phyloP scores from a whole-genome alignment of 2,888 invertebrate genomes.

The Meiosimyza platycephala region DNA sequence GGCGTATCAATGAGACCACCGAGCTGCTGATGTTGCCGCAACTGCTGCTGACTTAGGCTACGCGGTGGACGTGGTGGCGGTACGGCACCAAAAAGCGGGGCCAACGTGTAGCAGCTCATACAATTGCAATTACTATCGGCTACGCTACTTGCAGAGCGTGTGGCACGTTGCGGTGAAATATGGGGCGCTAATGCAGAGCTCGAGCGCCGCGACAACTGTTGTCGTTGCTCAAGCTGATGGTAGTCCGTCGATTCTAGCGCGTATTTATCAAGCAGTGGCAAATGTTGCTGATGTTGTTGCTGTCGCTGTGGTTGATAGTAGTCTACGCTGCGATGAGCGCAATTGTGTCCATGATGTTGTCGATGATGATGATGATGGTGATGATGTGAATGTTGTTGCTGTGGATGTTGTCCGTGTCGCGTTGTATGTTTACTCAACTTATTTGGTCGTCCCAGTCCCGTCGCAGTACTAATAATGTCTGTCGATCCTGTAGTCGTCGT shows the following conservation, averaged over 20 bases:
- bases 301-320: slow-evolving; percentile 19
- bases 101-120: slow-evolving; percentile 62
- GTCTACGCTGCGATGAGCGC: slow-evolving; percentile 29
- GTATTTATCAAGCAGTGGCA: slow-evolving; percentile 2
- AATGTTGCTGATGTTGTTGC: slow-evolving; percentile 34
- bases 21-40: slow-evolving; percentile 59
- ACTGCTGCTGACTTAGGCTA: slow-evolving; percentile 62
- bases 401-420: slow-evolving; percentile 37
- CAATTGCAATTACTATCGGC: slow-evolving; percentile 55
- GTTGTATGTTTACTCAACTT: not conserved
- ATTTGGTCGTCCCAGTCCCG: not conserved
- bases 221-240: not conserved
- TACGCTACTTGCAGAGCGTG: slow-evolving; percentile 8
- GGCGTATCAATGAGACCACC: slow-evolving; percentile 54
- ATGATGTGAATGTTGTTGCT: slow-evolving; percentile 42
- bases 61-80: slow-evolving; percentile 58
- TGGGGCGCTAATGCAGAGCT: too few species aligned
- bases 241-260: not conserved
- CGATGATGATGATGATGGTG: slow-evolving; percentile 40
- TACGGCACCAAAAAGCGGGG: slow-evolving; percentile 59
- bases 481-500: not conserved
- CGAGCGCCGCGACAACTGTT: not conserved
- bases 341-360: slow-evolving; percentile 45
- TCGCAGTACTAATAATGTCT: slow-evolving; percentile 8
- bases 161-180: slow-evolving; percentile 7